These are phyloP conservation scores for Poecile montanus DNA, from an alignment of 2,797 vertebrate species.

Conservation along the genomic window DNA sequence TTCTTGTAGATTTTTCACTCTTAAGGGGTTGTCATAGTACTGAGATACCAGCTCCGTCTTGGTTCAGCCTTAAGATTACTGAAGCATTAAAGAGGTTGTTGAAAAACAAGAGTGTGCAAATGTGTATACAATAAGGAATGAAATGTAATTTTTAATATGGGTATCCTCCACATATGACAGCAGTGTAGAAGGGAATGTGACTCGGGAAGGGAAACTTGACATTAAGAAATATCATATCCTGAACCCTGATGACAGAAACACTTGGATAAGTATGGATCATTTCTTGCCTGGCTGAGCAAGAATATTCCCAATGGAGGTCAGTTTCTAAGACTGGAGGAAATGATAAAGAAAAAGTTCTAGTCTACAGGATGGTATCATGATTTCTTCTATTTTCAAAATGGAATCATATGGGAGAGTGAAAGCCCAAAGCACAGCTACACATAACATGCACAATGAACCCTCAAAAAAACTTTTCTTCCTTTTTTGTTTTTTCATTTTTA, in stretches of 20 bases:
- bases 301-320: neutral
- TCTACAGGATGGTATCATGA: neutral
- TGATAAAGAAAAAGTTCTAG: neutral
- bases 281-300: neutral
- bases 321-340: neutral
- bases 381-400: neutral
- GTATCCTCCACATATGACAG: neutral
- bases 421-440: neutral
- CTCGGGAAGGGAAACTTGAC: neutral
- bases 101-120: neutral
- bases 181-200: neutral
- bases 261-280: neutral
- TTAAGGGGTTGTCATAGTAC: neutral
- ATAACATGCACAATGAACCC: neutral
- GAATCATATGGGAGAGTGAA: neutral
- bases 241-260: neutral
- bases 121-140: neutral
- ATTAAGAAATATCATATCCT: neutral
- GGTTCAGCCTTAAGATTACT: neutral
- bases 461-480: rapidly evolving
- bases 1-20: neutral
- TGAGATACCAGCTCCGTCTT: neutral
- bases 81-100: neutral
- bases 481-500: neutral
- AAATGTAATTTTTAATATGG: neutral